Evolutionary conservation across 2,113 vertebrate genomes (phyloP).

Genomic region (Chauna torquata): DNA sequence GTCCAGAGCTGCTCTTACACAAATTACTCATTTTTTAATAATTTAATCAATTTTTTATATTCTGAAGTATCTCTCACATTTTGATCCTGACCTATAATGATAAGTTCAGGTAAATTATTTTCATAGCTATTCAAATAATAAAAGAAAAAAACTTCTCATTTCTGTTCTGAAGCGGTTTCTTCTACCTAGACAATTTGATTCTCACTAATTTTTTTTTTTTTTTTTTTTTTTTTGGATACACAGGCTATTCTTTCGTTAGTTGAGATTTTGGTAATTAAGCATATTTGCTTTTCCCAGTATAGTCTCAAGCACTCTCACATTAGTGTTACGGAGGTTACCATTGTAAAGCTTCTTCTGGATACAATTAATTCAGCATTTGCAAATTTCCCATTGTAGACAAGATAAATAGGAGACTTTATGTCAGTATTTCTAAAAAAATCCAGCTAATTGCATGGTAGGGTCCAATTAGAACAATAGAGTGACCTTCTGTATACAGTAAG

Average conservation of each 20-base stretch:
- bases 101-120: slow-evolving; percentile 4
- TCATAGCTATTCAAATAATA: neutral
- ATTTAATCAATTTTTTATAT: neutral
- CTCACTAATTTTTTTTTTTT: neutral
- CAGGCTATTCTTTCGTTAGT: neutral
- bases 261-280: neutral
- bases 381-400: neutral
- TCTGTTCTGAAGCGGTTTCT: neutral
- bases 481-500: neutral
- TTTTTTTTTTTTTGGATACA: neutral
- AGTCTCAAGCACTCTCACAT: neutral
- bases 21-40: slow-evolving; percentile 31
- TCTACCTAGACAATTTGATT: neutral
- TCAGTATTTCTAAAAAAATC: neutral
- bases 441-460: neutral
- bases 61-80: neutral
- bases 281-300: neutral
- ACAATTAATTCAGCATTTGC: neutral
- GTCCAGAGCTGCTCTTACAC: neutral
- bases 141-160: neutral
- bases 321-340: neutral
- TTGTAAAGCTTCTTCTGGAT: neutral
- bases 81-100: neutral
- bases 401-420: neutral
- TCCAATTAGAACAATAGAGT: neutral